Evolutionary conservation across 2,888 invertebrate species (phyloP).

Genomic region (Torymus aiolomorphi): DNA sequence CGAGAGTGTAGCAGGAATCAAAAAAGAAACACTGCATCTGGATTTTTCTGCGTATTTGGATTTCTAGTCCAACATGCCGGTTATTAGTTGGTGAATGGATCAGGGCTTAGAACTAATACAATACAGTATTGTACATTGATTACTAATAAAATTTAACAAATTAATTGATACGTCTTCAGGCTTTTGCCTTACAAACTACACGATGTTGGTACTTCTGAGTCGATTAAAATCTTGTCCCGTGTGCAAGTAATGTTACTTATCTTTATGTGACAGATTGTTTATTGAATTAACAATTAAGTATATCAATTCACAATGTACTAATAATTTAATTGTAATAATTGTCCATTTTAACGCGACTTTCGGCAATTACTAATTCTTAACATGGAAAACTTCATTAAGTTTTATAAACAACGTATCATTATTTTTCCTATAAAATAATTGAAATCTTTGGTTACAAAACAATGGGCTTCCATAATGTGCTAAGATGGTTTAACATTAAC

Average conservation of each 20-base stretch:
- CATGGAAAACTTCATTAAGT: background rate
- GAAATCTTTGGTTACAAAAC: background rate
- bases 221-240: constrained; percentile 31
- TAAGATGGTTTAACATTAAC: background rate
- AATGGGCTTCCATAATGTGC: constrained; percentile 32
- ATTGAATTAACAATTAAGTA: constrained; percentile 30
- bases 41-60: constrained; percentile 60
- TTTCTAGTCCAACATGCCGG: constrained; percentile 61
- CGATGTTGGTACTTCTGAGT: constrained; percentile 25
- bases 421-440: background rate
- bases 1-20: constrained; percentile 22
- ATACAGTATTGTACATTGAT: constrained; percentile 67
- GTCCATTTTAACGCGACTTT: constrained; percentile 28
- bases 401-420: background rate
- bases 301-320: constrained; percentile 35
- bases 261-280: constrained; percentile 36
- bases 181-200: constrained; percentile 25
- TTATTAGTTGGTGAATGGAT: constrained; percentile 66
- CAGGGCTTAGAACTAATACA: constrained; percentile 67
- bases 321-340: constrained; percentile 33
- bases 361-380: constrained; percentile 8
- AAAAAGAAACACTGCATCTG: constrained; percentile 48
- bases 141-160: constrained; percentile 67
- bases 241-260: constrained; percentile 24
- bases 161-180: constrained; percentile 54